Percentiles rank a stretch among this genome's conserved stretches.
These are phyloP conservation scores for Drosophila simulans DNA, from an alignment of 1,140 invertebrate species.

Conservation along the genomic window DNA sequence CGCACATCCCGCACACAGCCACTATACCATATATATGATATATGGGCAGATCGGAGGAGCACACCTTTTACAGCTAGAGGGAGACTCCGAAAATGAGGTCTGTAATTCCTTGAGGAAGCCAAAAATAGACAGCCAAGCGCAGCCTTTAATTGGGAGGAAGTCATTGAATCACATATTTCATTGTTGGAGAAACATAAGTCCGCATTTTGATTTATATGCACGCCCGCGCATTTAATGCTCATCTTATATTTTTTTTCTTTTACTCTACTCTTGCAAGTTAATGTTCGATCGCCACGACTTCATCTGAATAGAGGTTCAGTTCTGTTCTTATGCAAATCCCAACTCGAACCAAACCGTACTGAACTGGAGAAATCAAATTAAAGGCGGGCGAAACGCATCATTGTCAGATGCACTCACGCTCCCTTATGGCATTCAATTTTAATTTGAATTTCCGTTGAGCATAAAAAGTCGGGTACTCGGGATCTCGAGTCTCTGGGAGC, in stretches of 20 bases:
- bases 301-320: conserved; percentile 21
- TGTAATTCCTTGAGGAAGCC: conserved; percentile 28
- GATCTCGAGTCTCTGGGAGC: no score
- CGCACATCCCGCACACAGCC: conserved; percentile 13
- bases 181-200: conserved; percentile 67
- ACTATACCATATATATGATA: conserved; percentile 24
- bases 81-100: conserved; percentile 21
- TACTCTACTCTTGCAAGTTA: background rate
- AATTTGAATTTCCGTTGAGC: conserved; percentile 80
- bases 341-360: conserved; percentile 16
- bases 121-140: conserved; percentile 36
- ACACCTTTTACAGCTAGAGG: conserved; percentile 21
- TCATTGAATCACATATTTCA: conserved; percentile 61
- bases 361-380: conserved; percentile 71
- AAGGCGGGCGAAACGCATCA: conserved; percentile 58
- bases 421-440: conserved; percentile 62
- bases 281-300: conserved; percentile 43
- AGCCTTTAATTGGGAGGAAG: conserved; percentile 54
- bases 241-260: conserved; percentile 6
- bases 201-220: conserved; percentile 83
- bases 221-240: conserved; percentile 68
- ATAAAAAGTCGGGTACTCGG: conserved; percentile 48
- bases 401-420: conserved; percentile 36
- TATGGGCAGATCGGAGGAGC: conserved; percentile 29
- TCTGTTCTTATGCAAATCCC: conserved; percentile 59